These are phyloP conservation scores for Falcaria lacertinaria DNA, from an alignment of 2,888 invertebrate genomes.

Conservation along the genomic window DNA sequence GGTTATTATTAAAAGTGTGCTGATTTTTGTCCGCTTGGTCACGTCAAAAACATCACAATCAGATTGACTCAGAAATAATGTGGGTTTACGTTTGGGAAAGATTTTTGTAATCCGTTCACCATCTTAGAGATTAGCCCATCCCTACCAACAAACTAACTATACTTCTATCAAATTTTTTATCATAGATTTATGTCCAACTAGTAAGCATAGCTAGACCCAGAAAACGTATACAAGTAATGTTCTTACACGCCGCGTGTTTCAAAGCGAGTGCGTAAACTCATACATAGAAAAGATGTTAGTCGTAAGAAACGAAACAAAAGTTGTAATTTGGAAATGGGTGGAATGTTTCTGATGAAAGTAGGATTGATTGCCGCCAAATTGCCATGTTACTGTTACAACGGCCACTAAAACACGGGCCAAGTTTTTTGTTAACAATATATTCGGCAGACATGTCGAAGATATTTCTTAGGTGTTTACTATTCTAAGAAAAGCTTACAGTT, in stretches of 20 bases:
- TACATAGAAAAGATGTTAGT: conserved; percentile 20
- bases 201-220: too few relatives aligned
- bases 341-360: conserved; percentile 20
- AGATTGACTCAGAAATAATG: too few relatives aligned
- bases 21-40: too few relatives aligned
- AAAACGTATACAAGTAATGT: too few relatives aligned
- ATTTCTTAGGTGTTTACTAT: neutral
- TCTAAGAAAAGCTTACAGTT: neutral
- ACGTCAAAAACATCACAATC: too few relatives aligned
- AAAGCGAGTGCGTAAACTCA: conserved; percentile 17
- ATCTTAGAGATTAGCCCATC: too few relatives aligned
- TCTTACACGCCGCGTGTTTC: conserved; percentile 5
- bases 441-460: neutral
- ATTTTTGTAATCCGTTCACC: too few relatives aligned
- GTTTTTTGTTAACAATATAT: neutral
- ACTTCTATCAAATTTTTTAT: too few relatives aligned
- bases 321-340: conserved; percentile 28
- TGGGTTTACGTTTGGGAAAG: too few relatives aligned
- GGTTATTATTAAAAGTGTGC: too few relatives aligned
- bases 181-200: too few relatives aligned
- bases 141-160: too few relatives aligned
- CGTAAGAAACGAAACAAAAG: conserved; percentile 21
- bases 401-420: neutral
- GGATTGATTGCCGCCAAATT: conserved; percentile 14
- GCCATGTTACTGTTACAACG: neutral